Evolutionary conservation across 2,113 vertebrate genomes (phyloP).

Genomic region (Microtus pennsylvanicus): DNA sequence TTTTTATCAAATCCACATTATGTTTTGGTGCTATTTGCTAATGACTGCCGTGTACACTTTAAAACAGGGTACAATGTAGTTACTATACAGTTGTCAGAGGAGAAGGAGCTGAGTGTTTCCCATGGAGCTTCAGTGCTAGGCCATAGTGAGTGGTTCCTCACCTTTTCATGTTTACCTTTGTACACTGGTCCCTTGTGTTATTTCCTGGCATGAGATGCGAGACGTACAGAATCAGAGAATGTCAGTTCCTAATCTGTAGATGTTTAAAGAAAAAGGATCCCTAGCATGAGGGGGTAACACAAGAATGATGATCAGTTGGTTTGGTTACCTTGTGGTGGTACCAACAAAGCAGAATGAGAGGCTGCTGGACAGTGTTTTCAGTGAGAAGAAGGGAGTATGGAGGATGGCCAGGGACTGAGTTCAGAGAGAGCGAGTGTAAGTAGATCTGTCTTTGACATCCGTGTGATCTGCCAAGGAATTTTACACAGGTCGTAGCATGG

Average conservation of each 20-base stretch:
- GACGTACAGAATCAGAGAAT: neutral
- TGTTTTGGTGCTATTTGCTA: constrained; percentile 51
- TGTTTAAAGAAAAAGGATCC: neutral
- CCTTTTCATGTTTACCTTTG: neutral
- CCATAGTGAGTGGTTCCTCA: neutral
- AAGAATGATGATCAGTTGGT: neutral
- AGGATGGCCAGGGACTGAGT: neutral
- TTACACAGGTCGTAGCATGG: neutral
- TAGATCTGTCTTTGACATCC: neutral
- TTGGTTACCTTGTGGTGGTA: neutral
- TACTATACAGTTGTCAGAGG: neutral
- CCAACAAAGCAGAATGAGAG: neutral
- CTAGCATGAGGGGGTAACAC: neutral
- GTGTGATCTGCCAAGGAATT: neutral
- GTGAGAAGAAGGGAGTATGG: neutral
- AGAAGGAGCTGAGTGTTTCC: neutral
- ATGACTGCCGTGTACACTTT: neutral
- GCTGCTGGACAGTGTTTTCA: neutral
- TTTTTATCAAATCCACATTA: constrained; percentile 8
- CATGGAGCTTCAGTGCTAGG: constrained; percentile 37
- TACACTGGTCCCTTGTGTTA: neutral
- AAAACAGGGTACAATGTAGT: neutral
- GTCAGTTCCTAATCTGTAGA: neutral
- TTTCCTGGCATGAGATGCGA: neutral
- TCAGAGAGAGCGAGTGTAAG: neutral